A percentile compares a stretch with the other conserved stretches of the same genome.
Evolutionary conservation across 2,113 vertebrate genomes (phyloP).

Genomic region (Gasterosteus nipponicus): DNA sequence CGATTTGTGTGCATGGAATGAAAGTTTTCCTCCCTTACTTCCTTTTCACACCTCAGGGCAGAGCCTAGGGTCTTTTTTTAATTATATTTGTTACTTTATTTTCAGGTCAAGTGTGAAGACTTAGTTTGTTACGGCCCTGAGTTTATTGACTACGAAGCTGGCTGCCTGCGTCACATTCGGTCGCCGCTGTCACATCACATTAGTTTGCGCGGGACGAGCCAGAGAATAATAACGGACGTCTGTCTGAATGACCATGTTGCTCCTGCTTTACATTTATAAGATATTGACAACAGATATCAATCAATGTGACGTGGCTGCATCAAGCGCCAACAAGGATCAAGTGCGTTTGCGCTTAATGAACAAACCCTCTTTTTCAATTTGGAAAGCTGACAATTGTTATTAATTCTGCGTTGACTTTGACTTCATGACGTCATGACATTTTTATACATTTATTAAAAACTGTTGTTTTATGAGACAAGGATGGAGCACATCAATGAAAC

Average conservation of each 20-base stretch:
- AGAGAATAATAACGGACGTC: slow-evolving; percentile 31
- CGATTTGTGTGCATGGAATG: slow-evolving; percentile 1
- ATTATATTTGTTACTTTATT: slow-evolving; percentile 50
- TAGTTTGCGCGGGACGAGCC: slow-evolving; percentile 31
- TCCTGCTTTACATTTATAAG: slow-evolving; percentile 55
- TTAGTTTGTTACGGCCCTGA: slow-evolving; percentile 21
- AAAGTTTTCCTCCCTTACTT: slow-evolving; percentile 12
- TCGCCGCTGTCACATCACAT: slow-evolving; percentile 58
- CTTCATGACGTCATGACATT: slow-evolving; percentile 55
- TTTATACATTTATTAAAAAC: slow-evolving; percentile 47
- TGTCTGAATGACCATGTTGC: slow-evolving; percentile 28
- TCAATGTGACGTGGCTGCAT: slow-evolving; percentile 50
- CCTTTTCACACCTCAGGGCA: slow-evolving; percentile 14
- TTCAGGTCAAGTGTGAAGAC: background rate
- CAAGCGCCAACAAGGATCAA: slow-evolving; percentile 41
- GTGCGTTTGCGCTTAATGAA: slow-evolving; percentile 44
- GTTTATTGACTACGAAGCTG: slow-evolving; percentile 47
- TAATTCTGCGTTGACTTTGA: slow-evolving; percentile 54
- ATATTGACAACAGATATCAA: slow-evolving; percentile 45
- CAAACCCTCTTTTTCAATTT: slow-evolving; percentile 49
- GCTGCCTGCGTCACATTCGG: slow-evolving; percentile 35
- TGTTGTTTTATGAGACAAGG: slow-evolving; percentile 50
- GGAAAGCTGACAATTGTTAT: slow-evolving; percentile 61
- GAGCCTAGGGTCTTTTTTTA: slow-evolving; percentile 26
- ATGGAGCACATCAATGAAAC: slow-evolving; percentile 49